These are phyloP conservation scores for Ovibos moschatus DNA, from an alignment of 2,113 vertebrate species.

Conservation along the genomic window DNA sequence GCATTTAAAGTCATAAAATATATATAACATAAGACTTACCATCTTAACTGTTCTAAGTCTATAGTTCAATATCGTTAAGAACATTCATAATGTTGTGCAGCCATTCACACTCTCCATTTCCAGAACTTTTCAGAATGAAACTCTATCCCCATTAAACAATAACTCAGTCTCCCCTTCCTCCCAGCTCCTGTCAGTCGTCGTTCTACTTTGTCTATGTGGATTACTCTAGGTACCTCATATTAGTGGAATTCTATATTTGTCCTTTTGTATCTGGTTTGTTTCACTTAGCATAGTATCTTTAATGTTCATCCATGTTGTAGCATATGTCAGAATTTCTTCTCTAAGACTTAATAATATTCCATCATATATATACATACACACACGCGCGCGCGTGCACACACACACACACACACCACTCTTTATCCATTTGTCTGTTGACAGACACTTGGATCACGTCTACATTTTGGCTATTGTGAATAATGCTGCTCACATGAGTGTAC, in stretches of 20 bases:
- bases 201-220: neutral
- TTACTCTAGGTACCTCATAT: neutral
- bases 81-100: neutral
- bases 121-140: neutral
- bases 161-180: neutral
- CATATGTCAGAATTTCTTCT: neutral
- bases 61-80: neutral
- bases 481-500: neutral
- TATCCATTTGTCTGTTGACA: neutral
- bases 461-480: neutral
- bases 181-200: neutral
- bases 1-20: neutral
- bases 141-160: neutral
- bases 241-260: neutral
- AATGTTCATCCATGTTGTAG: neutral
- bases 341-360: neutral
- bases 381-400: too few species aligned
- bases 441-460: neutral
- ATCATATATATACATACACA: accelerated
- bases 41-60: neutral
- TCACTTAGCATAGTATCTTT: neutral
- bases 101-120: neutral
- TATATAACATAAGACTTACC: neutral
- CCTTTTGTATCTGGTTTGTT: neutral
- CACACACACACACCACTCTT: neutral